Percentiles rank a stretch among this genome's conserved stretches.
Conservation (phyloP, 2,888 invertebrate genomes). For the Ormyrus labotus region DNA sequence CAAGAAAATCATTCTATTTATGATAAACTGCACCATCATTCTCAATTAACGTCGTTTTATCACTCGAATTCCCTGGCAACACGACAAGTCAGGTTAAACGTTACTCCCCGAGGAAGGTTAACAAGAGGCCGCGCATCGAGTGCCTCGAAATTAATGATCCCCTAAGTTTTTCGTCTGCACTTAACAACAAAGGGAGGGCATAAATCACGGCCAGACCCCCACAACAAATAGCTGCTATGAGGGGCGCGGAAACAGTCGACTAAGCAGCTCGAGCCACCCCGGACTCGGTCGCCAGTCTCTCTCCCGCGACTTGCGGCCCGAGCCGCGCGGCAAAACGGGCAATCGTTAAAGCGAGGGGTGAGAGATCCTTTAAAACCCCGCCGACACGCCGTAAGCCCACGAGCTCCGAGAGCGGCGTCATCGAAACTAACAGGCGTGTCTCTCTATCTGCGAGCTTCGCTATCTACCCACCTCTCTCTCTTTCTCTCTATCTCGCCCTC, state of each 20-base stretch:
- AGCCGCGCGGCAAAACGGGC: not conserved
- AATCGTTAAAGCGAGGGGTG: conserved; percentile 27
- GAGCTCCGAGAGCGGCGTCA: conserved; percentile 23
- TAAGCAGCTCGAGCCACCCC: not conserved
- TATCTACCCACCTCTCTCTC: too few relatives aligned
- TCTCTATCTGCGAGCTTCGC: too few relatives aligned
- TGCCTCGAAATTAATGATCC: not conserved
- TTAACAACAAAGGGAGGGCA: not conserved
- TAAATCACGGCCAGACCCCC: not conserved
- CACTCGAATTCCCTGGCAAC: too few relatives aligned
- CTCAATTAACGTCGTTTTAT: too few relatives aligned
- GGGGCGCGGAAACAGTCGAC: not conserved
- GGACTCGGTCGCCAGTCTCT: too few relatives aligned
- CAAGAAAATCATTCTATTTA: too few relatives aligned
- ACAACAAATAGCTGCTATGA: not conserved
- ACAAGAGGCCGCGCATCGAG: too few relatives aligned
- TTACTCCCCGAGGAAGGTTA: too few relatives aligned
- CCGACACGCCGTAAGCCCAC: conserved; percentile 5
- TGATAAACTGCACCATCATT: too few relatives aligned
- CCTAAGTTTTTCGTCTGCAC: not conserved
- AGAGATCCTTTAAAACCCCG: conserved; percentile 36
- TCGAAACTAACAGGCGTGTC: conserved; percentile 37
- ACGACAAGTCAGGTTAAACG: too few relatives aligned
- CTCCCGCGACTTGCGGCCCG: not conserved
- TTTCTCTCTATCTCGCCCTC: too few relatives aligned